Evolutionary conservation across 2,888 invertebrate species (phyloP).

Genomic region (Lordiphosa fenestrarum): DNA sequence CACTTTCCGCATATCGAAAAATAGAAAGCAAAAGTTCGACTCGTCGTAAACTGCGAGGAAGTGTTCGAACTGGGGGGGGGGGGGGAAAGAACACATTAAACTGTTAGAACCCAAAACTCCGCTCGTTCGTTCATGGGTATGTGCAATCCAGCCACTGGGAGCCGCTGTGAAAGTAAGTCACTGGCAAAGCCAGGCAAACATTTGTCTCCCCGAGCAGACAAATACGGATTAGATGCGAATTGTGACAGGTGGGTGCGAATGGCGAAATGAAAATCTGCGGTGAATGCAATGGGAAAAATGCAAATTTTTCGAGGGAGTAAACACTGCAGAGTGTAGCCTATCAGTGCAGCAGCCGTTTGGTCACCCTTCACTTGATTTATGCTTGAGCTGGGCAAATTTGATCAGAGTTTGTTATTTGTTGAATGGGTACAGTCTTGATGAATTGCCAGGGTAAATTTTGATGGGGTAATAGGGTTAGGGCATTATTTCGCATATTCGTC

Average conservation of each 20-base stretch:
- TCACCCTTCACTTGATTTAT: conserved; percentile 1
- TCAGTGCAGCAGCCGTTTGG: conserved; percentile 11
- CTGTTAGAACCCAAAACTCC: conserved; percentile 1
- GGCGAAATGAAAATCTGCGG: conserved; percentile 7
- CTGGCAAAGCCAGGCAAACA: conserved; percentile 53
- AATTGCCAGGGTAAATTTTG: no score
- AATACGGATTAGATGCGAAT: conserved; percentile 19
- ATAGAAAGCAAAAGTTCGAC: conserved; percentile 35
- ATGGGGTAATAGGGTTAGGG: no score
- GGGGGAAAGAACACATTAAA: neutral
- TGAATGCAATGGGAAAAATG: conserved; percentile 3
- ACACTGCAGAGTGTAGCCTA: conserved; percentile 19
- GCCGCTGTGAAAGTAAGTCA: conserved; percentile 33
- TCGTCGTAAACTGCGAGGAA: conserved; percentile 1
- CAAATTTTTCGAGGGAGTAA: no score
- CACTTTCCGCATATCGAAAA: conserved; percentile 28
- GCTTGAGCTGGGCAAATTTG: no score
- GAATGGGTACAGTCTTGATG: no score
- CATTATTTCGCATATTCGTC: no score
- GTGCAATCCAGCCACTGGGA: conserved; percentile 17
- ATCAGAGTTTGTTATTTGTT: no score
- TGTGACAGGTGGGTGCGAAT: conserved; percentile 11
- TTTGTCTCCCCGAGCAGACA: conserved; percentile 38
- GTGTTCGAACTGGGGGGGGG: neutral
- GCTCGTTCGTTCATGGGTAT: conserved; percentile 31